phyloP scores from a whole-genome alignment of 30 jellyfish, hydroid and myxozoan genomes.

The Hydra vulgaris region DNA sequence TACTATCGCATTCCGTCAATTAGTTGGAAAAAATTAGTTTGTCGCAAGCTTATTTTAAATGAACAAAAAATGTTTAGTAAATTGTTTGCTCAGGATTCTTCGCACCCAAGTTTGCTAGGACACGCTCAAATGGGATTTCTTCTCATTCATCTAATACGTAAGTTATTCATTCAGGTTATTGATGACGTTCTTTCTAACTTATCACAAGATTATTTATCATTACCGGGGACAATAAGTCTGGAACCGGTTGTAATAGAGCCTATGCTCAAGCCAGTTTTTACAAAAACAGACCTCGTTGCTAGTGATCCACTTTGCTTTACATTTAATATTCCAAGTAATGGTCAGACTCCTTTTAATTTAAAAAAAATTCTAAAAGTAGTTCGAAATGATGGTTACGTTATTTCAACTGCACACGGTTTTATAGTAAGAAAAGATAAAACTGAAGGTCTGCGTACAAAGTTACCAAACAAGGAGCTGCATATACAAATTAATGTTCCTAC shows the following conservation, averaged over 20 bases:
- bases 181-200: slow-evolving; percentile 17
- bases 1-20: slow-evolving; percentile 72
- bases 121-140: slow-evolving; percentile 89
- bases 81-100: slow-evolving; percentile 64
- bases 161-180: slow-evolving; percentile 52
- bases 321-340: slow-evolving; percentile 80
- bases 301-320: slow-evolving; percentile 66
- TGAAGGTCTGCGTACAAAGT: slow-evolving; percentile 74
- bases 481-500: slow-evolving; percentile 55
- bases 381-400: slow-evolving; percentile 81
- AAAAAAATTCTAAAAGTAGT: slow-evolving; percentile 51
- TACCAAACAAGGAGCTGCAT: slow-evolving; percentile 59
- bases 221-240: slow-evolving; percentile 44
- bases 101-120: slow-evolving; percentile 92
- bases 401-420: slow-evolving; percentile 90
- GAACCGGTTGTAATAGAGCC: slow-evolving; percentile 44
- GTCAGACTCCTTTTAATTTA: slow-evolving; percentile 55
- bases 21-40: slow-evolving; percentile 74
- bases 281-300: slow-evolving; percentile 60
- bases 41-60: slow-evolving; percentile 50
- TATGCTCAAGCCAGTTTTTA: slow-evolving; percentile 51
- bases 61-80: slow-evolving; percentile 58
- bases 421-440: slow-evolving; percentile 80
- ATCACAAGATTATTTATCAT: slow-evolving; percentile 15
- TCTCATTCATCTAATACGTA: slow-evolving; percentile 63